Evolutionary conservation across 1,140 invertebrate species (phyloP).

Genomic region (Medauroidea extradentata): DNA sequence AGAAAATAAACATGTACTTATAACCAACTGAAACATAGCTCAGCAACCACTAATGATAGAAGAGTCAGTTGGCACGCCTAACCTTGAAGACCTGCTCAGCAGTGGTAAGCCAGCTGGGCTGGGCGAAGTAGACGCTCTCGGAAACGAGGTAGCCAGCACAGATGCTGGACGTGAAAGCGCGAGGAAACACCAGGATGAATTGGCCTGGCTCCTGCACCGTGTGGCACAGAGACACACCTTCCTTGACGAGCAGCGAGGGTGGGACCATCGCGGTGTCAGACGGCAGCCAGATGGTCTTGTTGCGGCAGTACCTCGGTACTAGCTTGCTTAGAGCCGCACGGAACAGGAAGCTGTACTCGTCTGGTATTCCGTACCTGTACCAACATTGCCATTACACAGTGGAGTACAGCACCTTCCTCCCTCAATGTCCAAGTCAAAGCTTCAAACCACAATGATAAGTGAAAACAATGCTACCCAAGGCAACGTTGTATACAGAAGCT

Average conservation of each 20-base stretch:
- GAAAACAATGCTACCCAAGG: too few species aligned
- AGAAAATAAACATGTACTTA: too few species aligned
- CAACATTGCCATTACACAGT: too few species aligned
- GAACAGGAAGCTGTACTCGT: conserved; percentile 69
- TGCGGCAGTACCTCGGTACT: conserved; percentile 72
- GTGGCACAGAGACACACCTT: conserved; percentile 71
- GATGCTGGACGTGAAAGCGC: conserved; percentile 84
- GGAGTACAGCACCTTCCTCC: too few species aligned
- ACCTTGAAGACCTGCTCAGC: conserved; percentile 72
- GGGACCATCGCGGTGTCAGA: conserved; percentile 96
- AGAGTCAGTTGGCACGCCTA: too few species aligned
- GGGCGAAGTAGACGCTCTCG: conserved; percentile 91
- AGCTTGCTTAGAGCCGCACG: conserved; percentile 66
- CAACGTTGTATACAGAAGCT: too few species aligned
- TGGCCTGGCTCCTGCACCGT: conserved; percentile 84
- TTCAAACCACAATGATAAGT: too few species aligned
- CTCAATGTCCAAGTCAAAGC: too few species aligned
- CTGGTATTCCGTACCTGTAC: conserved; percentile 75
- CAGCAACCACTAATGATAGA: neutral
- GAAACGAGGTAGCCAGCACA: conserved; percentile 87
- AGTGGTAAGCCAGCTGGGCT: conserved; percentile 71
- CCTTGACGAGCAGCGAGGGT: conserved; percentile 67
- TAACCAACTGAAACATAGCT: conserved; percentile 3
- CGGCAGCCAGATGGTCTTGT: conserved; percentile 82
- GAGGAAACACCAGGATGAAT: conserved; percentile 87